A percentile compares a stretch with the other conserved stretches of the same genome.
These are phyloP conservation scores for Crotalus horridus DNA, from an alignment of 2,113 vertebrate genomes.

Conservation along the genomic window DNA sequence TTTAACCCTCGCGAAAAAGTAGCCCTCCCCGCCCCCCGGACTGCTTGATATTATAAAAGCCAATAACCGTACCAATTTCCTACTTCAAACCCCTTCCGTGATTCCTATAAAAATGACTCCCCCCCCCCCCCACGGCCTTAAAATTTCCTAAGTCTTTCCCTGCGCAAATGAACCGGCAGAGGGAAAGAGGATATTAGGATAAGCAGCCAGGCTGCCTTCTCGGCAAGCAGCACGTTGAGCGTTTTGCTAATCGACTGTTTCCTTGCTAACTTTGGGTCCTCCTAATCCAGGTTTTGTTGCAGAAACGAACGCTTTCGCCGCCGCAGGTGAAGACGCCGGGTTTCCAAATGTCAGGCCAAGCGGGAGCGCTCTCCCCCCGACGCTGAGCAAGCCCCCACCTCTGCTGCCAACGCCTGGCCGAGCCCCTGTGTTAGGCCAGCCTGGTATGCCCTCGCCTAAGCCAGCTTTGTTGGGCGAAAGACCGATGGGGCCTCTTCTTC, in stretches of 20 bases:
- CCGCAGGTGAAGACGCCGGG: not conserved
- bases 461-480: constrained; percentile 40
- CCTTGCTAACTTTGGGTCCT: constrained; percentile 5
- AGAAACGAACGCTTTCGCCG: constrained; percentile 7
- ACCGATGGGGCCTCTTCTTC: constrained; percentile 46
- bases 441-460: constrained; percentile 43
- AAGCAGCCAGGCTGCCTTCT: not conserved
- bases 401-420: constrained; percentile 66
- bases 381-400: constrained; percentile 65
- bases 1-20: not conserved
- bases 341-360: constrained; percentile 4
- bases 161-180: not conserved
- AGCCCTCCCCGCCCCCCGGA: no score
- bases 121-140: not conserved
- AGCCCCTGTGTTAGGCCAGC: constrained; percentile 12
- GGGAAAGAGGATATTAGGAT: not conserved
- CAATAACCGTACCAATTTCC: not conserved
- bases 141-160: not conserved
- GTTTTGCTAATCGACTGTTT: not conserved
- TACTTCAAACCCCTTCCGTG: not conserved
- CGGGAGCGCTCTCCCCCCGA: constrained; percentile 30
- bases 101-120: not conserved
- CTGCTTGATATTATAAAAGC: not conserved
- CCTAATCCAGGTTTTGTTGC: constrained; percentile 30
- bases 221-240: not conserved